These are phyloP conservation scores for Ceriagrion tenellum DNA, from an alignment of 2,888 invertebrate species.

Conservation along the genomic window DNA sequence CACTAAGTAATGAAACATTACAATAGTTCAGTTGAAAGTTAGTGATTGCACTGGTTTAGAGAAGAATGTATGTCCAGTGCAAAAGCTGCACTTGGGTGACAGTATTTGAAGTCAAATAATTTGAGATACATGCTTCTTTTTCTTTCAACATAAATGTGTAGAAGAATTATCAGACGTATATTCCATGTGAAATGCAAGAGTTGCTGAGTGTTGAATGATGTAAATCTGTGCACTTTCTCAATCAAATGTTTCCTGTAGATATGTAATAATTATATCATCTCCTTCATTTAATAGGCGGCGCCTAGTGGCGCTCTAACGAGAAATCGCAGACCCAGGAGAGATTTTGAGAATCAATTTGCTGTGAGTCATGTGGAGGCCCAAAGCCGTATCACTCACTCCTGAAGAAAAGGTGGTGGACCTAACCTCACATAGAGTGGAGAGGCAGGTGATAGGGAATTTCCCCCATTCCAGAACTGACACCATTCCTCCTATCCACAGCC, in stretches of 20 bases:
- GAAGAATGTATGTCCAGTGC: too few relatives aligned
- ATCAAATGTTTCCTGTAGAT: too few relatives aligned
- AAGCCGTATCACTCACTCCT: slow-evolving; percentile 49
- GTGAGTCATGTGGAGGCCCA: slow-evolving; percentile 61
- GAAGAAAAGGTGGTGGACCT: slow-evolving; percentile 32
- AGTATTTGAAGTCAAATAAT: too few relatives aligned
- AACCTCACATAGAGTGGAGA: neutral
- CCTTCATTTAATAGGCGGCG: slow-evolving; percentile 43
- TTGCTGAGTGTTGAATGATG: too few relatives aligned
- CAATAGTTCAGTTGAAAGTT: neutral
- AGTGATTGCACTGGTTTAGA: neutral
- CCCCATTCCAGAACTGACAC: neutral
- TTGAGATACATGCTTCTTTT: too few relatives aligned
- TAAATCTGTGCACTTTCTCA: too few relatives aligned
- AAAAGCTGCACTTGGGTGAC: too few relatives aligned
- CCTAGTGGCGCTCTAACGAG: slow-evolving; percentile 45
- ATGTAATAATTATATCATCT: too few relatives aligned
- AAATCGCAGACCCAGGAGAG: slow-evolving; percentile 13
- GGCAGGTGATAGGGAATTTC: slow-evolving; percentile 11
- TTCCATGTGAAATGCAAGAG: too few relatives aligned
- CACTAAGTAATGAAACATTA: neutral
- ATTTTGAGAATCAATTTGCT: neutral
- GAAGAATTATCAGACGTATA: too few relatives aligned
- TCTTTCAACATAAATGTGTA: too few relatives aligned
- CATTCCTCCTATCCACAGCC: slow-evolving; percentile 48